Conservation (phyloP, 2,888 invertebrate genomes). For the Apamea anceps region DNA sequence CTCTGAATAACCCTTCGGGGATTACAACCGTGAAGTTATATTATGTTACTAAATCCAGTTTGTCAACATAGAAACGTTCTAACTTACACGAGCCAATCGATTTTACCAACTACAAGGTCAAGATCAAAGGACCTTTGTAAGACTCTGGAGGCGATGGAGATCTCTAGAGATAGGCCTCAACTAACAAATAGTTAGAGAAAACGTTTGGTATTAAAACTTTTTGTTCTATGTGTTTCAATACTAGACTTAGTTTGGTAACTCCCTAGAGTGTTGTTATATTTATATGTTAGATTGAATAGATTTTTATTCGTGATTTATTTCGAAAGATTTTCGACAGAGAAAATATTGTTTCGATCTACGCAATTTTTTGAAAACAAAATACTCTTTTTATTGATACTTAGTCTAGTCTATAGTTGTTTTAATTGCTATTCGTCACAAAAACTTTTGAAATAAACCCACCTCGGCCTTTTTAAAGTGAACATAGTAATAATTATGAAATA, state of each 20-base stretch:
- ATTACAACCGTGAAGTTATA: too few relatives aligned
- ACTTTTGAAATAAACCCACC: neutral
- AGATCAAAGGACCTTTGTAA: neutral
- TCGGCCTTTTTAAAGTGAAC: neutral
- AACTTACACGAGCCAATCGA: neutral
- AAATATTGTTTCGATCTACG: neutral
- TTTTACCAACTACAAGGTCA: neutral
- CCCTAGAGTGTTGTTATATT: conserved; percentile 41
- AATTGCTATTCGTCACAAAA: neutral
- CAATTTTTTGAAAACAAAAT: too few relatives aligned
- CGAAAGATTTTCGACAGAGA: too few relatives aligned
- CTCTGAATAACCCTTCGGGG: neutral
- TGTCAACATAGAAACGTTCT: neutral
- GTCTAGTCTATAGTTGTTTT: neutral
- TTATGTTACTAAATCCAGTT: too few relatives aligned
- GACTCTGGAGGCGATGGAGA: neutral
- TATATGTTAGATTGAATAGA: conserved; percentile 17
- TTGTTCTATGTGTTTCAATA: conserved; percentile 48
- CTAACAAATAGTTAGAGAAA: conserved; percentile 11
- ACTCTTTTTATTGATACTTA: neutral
- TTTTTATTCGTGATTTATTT: conserved; percentile 31
- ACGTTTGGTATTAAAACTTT: conserved; percentile 49
- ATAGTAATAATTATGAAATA: neutral
- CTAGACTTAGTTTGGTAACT: conserved; percentile 21
- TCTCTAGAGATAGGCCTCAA: conserved; percentile 13